A percentile compares a stretch with the other conserved stretches of the same genome.
Conservation (phyloP, 1,140 invertebrate species). For the Drosophila watanabei region DNA sequence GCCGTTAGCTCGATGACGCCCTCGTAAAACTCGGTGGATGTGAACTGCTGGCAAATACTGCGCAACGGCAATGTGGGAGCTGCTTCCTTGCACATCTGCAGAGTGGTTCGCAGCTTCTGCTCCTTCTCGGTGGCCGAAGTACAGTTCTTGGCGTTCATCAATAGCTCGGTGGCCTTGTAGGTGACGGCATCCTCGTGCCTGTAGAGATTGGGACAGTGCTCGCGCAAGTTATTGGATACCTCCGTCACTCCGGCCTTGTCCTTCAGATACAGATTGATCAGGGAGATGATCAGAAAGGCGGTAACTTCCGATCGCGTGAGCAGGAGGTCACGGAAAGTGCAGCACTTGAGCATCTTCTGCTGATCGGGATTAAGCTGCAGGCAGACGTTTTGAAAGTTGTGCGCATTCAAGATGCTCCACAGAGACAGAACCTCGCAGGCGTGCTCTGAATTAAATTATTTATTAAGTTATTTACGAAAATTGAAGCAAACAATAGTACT, state of each 20-base stretch:
- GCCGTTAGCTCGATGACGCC: constrained; percentile 96
- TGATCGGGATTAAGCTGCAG: constrained; percentile 88
- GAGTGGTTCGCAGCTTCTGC: constrained; percentile 91
- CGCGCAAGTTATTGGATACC: constrained; percentile 94
- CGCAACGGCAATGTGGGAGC: constrained; percentile 81
- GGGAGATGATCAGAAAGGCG: constrained; percentile 90
- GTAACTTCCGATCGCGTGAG: constrained; percentile 94
- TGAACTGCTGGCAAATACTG: constrained; percentile 87
- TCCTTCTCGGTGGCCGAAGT: constrained; percentile 90
- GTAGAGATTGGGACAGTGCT: constrained; percentile 97
- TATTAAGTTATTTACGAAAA: not conserved
- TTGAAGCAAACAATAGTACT: constrained; percentile 17
- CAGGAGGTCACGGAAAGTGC: constrained; percentile 92
- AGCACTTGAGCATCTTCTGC: constrained; percentile 87
- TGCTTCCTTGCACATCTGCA: constrained; percentile 92
- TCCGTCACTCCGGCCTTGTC: constrained; percentile 98
- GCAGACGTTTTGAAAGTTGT: constrained; percentile 95
- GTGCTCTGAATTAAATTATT: constrained; percentile 86
- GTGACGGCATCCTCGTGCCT: constrained; percentile 97
- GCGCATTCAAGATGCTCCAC: constrained; percentile 97
- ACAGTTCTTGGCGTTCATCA: constrained; percentile 91
- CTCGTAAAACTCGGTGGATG: constrained; percentile 92
- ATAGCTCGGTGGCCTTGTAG: constrained; percentile 96
- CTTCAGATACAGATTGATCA: constrained; percentile 95
- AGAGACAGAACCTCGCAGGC: constrained; percentile 95